phyloP scores from a whole-genome alignment of 2,888 invertebrate species.

The Lysandra coridon region DNA sequence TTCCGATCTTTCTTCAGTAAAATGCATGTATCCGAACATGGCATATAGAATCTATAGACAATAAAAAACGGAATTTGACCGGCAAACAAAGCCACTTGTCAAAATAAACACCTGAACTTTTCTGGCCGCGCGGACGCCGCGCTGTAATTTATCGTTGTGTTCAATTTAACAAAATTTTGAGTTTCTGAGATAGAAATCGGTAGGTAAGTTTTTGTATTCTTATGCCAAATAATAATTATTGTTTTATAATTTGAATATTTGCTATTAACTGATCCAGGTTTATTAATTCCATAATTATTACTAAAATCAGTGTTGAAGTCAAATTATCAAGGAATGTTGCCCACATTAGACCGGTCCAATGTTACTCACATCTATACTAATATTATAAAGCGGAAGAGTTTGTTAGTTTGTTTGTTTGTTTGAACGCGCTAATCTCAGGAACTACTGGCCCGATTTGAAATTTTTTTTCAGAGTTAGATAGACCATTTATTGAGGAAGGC shows the following conservation, averaged over 20 bases:
- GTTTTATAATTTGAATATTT: too few relatives aligned
- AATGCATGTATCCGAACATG: not conserved
- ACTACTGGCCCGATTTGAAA: too few relatives aligned
- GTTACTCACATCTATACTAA: not conserved
- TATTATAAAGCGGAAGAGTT: too few relatives aligned
- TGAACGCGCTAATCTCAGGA: too few relatives aligned
- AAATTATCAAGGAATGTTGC: conserved; percentile 1
- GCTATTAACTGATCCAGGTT: too few relatives aligned
- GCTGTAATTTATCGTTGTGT: not conserved
- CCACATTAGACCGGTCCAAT: conserved; percentile 26
- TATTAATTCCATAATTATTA: not conserved
- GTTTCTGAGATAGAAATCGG: conserved; percentile 11
- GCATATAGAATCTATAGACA: not conserved
- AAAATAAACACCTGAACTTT: not conserved
- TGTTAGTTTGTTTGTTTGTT: not conserved
- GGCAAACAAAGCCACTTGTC: not conserved
- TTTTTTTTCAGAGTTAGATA: too few relatives aligned
- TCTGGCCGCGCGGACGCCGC: not conserved
- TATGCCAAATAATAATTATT: too few relatives aligned
- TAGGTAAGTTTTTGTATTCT: conserved; percentile 23
- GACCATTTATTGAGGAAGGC: too few relatives aligned
- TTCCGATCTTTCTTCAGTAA: not conserved
- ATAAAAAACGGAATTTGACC: not conserved
- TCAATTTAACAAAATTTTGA: conserved; percentile 8
- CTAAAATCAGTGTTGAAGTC: conserved; percentile 3